phyloP scores from a whole-genome alignment of 2,113 vertebrate species.

The Nycticebus coucang region DNA sequence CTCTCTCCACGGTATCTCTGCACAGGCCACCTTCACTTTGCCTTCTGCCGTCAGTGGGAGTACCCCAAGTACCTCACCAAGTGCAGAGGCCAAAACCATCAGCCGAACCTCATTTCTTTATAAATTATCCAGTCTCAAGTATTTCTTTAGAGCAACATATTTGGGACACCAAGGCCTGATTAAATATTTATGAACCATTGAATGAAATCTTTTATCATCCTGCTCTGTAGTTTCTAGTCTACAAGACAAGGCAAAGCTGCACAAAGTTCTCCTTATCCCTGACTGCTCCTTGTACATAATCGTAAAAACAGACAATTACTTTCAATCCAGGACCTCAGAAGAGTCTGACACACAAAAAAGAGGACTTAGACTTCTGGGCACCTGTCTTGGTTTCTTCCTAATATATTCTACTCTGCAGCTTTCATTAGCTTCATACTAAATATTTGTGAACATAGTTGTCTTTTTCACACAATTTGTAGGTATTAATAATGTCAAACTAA shows the following conservation, averaged over 20 bases:
- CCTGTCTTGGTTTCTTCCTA: background rate
- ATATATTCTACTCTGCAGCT: background rate
- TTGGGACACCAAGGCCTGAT: background rate
- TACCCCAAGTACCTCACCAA: background rate
- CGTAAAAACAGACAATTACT: background rate
- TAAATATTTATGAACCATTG: background rate
- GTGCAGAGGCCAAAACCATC: background rate
- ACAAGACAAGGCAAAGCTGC: too few relatives aligned
- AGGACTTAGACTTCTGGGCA: too few relatives aligned
- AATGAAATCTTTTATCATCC: background rate
- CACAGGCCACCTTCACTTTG: background rate
- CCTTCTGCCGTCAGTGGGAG: background rate
- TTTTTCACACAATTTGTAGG: background rate
- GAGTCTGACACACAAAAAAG: background rate
- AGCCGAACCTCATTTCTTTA: background rate
- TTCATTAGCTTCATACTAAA: background rate
- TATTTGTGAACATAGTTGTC: background rate
- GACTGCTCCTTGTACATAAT: accelerated
- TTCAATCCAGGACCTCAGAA: background rate
- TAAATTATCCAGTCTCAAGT: background rate
- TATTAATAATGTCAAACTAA: background rate
- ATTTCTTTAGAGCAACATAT: background rate
- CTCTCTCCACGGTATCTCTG: background rate
- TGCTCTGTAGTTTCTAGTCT: background rate
- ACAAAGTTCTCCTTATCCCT: too few relatives aligned